Base-by-base conservation (phyloP, 2,113 vertebrate species). In the Pygoscelis adeliae region DNA sequence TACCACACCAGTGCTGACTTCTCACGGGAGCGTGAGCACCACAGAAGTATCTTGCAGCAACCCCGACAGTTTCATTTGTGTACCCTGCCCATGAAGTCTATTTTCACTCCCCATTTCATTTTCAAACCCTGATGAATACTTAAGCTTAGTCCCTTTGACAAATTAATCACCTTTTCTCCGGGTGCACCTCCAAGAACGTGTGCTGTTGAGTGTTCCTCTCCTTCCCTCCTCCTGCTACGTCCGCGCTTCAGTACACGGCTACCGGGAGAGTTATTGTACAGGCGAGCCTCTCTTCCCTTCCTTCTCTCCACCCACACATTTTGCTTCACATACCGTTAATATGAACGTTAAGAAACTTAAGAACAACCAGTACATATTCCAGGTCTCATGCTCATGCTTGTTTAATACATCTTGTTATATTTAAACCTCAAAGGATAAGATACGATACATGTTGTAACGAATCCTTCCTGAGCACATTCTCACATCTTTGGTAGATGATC, bases 391-490 rank as follows among this genome's bases (percentile, higher is more conserved):
- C 58, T 93, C 62, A 21, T 47, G 73, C 92, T 94, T 94, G 95
- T 90, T 87, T 83, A 83, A 93, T 53, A 15, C 4, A 83, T 72
- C 70, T 85, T 34, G 20, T 83, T 91, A 47, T 61, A 93, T 65
- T 88, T 88, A 85, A 95, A 93, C 67, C 49, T 94, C 85, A 83
- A 94, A 93, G 74, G 65, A 56, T 32, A n/a, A 84, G 79, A 90
- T 20, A 56, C 0, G 10, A 58, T 38, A 44, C 87, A 14, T 69
- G 96, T 72, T 88, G 61, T 49, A 95, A 91, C 93, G 86, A 90
- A 88, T 85, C 70, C 93, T 88, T 95, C 83, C 92, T 38, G 66
- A 86, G 79, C 52, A 20, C 44, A n/a, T 89, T 87, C 89, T 82
- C 74, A 49, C 36, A 62, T 85, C 91, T 65, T 26, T 47, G 36